Base-by-base conservation (phyloP, 2,113 vertebrate genomes). In the Leuciscus idus region DNA sequence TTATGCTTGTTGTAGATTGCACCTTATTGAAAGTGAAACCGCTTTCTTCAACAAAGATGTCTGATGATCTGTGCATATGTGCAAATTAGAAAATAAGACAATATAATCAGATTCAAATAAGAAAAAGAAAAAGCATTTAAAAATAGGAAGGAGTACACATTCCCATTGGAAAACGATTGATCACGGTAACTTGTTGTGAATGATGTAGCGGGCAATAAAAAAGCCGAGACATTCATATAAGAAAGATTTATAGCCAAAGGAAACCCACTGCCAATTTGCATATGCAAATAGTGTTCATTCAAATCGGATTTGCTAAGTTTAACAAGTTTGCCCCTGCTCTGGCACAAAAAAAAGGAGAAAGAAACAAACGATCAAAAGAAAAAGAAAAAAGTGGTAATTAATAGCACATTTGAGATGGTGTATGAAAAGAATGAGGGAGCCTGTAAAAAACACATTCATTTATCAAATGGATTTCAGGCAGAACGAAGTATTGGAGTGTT, bases 301-400 rank as follows among this genome's bases (percentile, higher is more conserved):
- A 87, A 85, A 88, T 79, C 21, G 62, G 33, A 30, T 83, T 83
- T 86, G 87, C 84, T 26, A 30, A 39, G 28, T 85, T 86, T 82
- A 89, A 85, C 76, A 76, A 82, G 43, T 77, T 87, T 72, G 79
- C 55, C 75, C 68, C 80, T 70, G 48, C 57, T 85, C 36, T 11
- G 46, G 64, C 28, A 74, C 30, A 75, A 72, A 36, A 89, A 89
- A 50, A 72, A 64, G 46, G 8, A 62, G 10, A 84, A 26, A 73
- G 39, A 70, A 89, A 84, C 43, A 59, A 57, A 57, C 21, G 83
- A 84, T 80, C 84, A 84, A 86, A 81, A 59, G 55, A 76, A 79
- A 23, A 85, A 70, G 62, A 74, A 84, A 72, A 76, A 68, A 26
- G 26, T 52, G 46, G 86, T 89, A 89, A 89, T 89, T 89, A 89